Percentiles rank a stretch among this genome's conserved stretches.
Conservation (phyloP, 2,797 vertebrate genomes). For the Macrochelys suwanniensis region DNA sequence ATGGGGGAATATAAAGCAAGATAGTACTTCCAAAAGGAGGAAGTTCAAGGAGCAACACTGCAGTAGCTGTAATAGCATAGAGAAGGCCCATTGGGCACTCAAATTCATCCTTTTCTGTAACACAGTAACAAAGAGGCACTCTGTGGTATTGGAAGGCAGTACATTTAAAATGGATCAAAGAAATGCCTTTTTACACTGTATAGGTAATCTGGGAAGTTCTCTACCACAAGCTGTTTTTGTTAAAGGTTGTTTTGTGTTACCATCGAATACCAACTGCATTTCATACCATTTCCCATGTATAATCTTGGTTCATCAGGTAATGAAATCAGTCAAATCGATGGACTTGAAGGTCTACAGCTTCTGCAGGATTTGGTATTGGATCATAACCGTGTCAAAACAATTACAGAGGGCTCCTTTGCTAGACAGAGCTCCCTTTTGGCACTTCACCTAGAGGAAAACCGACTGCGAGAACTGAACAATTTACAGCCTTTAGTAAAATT, state of each 20-base stretch:
- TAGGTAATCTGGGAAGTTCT: constrained; percentile 14
- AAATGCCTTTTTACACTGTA: neutral
- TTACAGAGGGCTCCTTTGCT: constrained; percentile 85
- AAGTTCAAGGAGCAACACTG: neutral
- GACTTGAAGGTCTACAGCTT: constrained; percentile 85
- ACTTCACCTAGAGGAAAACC: constrained; percentile 88
- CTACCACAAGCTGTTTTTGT: constrained; percentile 3
- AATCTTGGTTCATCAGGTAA: constrained; percentile 81
- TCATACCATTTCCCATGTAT: neutral
- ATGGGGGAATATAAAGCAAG: neutral
- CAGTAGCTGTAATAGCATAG: neutral
- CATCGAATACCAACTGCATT: neutral
- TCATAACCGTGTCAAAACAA: constrained; percentile 86
- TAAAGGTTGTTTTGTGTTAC: neutral
- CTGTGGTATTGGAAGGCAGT: neutral
- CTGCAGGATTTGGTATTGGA: constrained; percentile 89
- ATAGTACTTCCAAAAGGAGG: neutral
- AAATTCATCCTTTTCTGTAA: neutral
- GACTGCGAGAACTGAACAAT: constrained; percentile 86
- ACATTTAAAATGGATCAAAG: neutral
- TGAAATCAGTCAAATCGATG: constrained; percentile 90
- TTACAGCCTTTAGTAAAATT: constrained; percentile 84
- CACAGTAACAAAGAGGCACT: neutral
- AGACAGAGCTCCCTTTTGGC: constrained; percentile 84
- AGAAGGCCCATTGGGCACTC: neutral